Evolutionary conservation across 2,888 invertebrate species (phyloP).

Genomic region (Onthophagus sagittarius): DNA sequence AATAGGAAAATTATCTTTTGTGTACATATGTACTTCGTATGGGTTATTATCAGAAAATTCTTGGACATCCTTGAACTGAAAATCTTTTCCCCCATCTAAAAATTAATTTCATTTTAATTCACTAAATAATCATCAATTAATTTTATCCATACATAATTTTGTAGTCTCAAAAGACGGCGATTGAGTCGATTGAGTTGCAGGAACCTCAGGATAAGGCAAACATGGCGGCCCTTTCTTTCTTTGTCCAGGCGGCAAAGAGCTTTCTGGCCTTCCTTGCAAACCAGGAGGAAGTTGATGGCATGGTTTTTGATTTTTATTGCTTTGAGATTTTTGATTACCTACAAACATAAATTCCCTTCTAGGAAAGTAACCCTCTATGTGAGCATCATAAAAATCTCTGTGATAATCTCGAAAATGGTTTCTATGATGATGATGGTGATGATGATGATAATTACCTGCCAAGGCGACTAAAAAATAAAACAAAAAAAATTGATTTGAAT

Average conservation of each 20-base stretch:
- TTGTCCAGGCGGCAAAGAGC: not conserved
- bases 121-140: too few species aligned
- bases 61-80: not conserved
- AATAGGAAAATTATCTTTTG: conserved; percentile 9
- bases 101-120: too few species aligned
- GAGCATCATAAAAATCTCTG: not conserved
- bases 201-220: not conserved
- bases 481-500: not conserved
- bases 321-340: not conserved
- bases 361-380: not conserved
- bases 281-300: conserved; percentile 1
- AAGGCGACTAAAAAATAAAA: not conserved
- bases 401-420: not conserved
- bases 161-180: too few species aligned
- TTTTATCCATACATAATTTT: too few species aligned
- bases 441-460: not conserved
- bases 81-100: conserved; percentile 13
- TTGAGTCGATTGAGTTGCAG: not conserved
- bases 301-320: not conserved
- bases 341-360: not conserved
- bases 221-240: not conserved
- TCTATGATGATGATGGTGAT: not conserved
- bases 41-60: not conserved
- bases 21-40: not conserved
- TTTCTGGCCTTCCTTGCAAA: not conserved